phyloP scores from a whole-genome alignment of 2,113 vertebrate species.

The Tiliqua scincoides region DNA sequence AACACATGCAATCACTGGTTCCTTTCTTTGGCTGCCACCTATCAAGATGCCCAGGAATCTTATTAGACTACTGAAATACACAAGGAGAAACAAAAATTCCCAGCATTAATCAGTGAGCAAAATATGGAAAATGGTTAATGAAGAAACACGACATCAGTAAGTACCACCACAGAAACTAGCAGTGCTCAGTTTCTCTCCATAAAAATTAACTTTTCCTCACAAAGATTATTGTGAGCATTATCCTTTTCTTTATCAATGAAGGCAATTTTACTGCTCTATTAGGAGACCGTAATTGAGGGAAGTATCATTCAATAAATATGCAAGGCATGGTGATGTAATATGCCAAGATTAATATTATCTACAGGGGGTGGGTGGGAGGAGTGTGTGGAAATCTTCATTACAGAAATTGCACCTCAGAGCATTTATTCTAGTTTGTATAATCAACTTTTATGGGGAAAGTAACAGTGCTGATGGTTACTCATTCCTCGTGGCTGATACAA shows the following conservation, averaged over 20 bases:
- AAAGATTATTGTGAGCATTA: neutral
- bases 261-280: neutral
- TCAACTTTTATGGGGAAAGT: neutral
- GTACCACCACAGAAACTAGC: neutral
- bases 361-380: neutral
- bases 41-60: constrained; percentile 3
- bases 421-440: neutral
- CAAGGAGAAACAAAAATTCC: neutral
- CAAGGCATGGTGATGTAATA: neutral
- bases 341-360: constrained; percentile 16
- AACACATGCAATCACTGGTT: neutral
- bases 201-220: constrained; percentile 25
- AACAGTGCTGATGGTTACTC: neutral
- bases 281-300: constrained; percentile 4
- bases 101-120: neutral
- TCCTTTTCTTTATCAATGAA: constrained; percentile 3
- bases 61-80: neutral
- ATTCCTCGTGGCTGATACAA: too few relatives aligned
- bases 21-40: neutral
- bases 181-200: neutral
- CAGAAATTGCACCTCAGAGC: neutral
- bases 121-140: neutral
- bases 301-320: neutral
- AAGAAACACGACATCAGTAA: neutral
- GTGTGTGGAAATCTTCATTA: neutral